Conservation (phyloP, 2,888 invertebrate species). For the Himalopsyche japonica region DNA sequence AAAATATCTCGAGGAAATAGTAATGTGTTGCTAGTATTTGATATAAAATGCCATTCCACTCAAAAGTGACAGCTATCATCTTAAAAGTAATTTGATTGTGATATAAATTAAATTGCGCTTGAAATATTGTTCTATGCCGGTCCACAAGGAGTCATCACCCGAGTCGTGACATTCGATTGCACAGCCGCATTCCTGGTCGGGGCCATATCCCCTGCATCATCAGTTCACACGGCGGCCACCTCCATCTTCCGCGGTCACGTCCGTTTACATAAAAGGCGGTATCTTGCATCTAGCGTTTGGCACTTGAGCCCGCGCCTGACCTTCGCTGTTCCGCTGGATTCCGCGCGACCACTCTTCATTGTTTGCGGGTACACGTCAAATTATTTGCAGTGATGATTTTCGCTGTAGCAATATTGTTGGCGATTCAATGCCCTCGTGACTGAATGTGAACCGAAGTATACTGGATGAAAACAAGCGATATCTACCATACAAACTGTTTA, state of each 20-base stretch:
- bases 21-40: too few relatives aligned
- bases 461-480: too few relatives aligned
- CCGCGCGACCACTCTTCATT: conserved; percentile 13
- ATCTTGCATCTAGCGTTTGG: conserved; percentile 22
- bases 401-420: not conserved
- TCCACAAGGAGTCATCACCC: not conserved
- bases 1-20: too few relatives aligned
- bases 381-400: not conserved
- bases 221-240: conserved; percentile 29
- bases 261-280: conserved; percentile 26
- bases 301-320: conserved; percentile 22
- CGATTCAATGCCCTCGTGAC: not conserved
- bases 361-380: conserved; percentile 5
- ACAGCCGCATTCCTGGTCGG: conserved; percentile 7
- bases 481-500: too few relatives aligned
- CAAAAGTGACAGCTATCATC: too few relatives aligned
- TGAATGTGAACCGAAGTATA: too few relatives aligned
- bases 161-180: not conserved
- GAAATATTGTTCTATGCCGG: not conserved
- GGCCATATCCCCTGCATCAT: not conserved
- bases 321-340: not conserved
- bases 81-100: too few relatives aligned
- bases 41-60: too few relatives aligned
- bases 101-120: too few relatives aligned
- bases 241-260: conserved; percentile 24